Conservation (phyloP, 2,888 invertebrate genomes). For the Pyrocoelia pectoralis region DNA sequence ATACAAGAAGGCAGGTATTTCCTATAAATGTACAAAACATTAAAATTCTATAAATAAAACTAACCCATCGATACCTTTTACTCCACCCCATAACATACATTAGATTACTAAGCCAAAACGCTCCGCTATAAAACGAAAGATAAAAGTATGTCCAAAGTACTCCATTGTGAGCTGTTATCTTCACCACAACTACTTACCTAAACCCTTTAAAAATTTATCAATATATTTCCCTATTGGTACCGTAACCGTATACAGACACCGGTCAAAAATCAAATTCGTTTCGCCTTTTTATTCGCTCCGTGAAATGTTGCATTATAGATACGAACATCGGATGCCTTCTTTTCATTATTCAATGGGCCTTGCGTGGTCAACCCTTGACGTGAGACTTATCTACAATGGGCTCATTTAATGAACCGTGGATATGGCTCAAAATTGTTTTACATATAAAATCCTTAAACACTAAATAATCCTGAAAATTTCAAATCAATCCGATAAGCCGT, state of each 20-base stretch:
- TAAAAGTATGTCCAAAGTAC: not conserved
- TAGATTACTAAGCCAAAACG: not conserved
- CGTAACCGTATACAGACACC: not conserved
- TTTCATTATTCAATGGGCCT: not conserved
- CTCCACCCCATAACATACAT: not conserved
- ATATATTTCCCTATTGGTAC: not conserved
- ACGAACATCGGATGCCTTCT: too few relatives aligned
- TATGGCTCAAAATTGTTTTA: too few relatives aligned
- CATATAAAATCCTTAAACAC: too few relatives aligned
- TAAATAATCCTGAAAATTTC: too few relatives aligned
- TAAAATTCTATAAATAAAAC: conserved; percentile 4
- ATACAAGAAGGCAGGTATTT: conserved; percentile 9
- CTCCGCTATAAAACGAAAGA: not conserved
- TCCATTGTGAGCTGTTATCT: conserved; percentile 1
- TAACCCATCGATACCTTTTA: not conserved
- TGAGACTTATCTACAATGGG: too few relatives aligned
- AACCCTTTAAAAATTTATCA: not conserved
- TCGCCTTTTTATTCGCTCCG: not conserved
- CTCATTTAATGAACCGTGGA: too few relatives aligned
- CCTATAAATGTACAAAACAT: conserved; percentile 10
- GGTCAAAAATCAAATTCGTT: not conserved
- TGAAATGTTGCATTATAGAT: not conserved
- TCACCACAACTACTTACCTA: not conserved
- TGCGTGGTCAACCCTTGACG: not conserved
- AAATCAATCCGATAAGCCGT: too few relatives aligned